Evolutionary conservation across 2,797 vertebrate species (phyloP).

Genomic region (Cryptoprocta ferox): DNA sequence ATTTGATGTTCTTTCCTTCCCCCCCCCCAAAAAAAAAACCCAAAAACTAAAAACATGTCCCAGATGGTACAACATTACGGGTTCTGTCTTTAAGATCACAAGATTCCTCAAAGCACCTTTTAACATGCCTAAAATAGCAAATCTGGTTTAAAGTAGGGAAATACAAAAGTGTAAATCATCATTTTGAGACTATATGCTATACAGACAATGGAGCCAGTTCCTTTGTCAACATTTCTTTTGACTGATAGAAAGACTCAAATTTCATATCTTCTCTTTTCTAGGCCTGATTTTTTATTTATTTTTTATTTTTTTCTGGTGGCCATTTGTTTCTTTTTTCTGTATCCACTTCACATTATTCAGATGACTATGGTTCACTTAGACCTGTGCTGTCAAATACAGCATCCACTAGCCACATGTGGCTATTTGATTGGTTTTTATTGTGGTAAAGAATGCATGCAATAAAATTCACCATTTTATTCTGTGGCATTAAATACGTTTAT

Average conservation of each 20-base stretch:
- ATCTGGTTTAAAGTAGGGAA: neutral
- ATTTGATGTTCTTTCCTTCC: neutral
- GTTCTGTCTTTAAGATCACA: neutral
- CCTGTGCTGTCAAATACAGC: neutral
- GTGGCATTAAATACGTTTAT: neutral
- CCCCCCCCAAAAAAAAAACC: neutral
- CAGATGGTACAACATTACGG: neutral
- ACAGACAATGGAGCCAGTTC: neutral
- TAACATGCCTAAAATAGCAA: neutral
- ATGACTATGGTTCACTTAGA: neutral
- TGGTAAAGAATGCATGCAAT: neutral
- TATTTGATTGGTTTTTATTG: neutral
- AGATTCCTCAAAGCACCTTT: neutral
- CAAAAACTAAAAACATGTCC: neutral
- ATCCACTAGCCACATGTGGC: neutral
- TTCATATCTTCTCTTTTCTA: neutral
- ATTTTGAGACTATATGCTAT: neutral
- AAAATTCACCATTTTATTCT: neutral
- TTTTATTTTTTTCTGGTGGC: neutral
- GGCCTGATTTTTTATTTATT: neutral
- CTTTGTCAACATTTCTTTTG: neutral
- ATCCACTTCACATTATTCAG: neutral
- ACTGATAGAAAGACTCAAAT: neutral
- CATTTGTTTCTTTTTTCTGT: neutral
- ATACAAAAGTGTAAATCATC: neutral